Percentiles rank a stretch among this genome's conserved stretches.
Evolutionary conservation across 2,113 vertebrate species (phyloP).

Genomic region (Stigmatopora argus): DNA sequence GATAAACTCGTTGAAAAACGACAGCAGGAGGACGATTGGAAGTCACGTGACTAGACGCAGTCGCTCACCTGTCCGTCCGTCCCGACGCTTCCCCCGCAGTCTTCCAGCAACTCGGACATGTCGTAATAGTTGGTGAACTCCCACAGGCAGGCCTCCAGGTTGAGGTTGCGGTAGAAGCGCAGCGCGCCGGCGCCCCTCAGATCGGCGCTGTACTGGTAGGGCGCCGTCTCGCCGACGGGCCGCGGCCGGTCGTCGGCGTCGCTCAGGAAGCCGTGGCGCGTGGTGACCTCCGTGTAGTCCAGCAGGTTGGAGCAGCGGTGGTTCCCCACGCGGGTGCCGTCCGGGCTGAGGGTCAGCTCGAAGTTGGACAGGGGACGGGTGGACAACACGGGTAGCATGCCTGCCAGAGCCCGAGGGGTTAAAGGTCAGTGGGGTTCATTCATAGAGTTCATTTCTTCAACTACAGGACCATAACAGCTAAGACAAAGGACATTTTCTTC

Average conservation of each 20-base stretch:
- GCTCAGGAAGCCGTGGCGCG: constrained; percentile 84
- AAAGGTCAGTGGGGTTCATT: no score
- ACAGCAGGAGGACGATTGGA: not conserved
- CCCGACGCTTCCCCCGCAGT: constrained; percentile 75
- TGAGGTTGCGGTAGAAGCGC: constrained; percentile 88
- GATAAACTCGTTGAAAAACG: not conserved
- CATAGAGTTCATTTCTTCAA: no score
- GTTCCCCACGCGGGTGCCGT: constrained; percentile 86
- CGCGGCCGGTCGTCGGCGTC: constrained; percentile 76
- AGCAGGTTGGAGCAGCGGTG: constrained; percentile 93
- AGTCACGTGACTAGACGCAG: no score
- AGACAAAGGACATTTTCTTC: no score
- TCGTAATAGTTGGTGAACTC: constrained; percentile 91
- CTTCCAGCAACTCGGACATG: constrained; percentile 90
- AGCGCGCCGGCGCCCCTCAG: constrained; percentile 77
- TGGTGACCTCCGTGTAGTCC: constrained; percentile 83
- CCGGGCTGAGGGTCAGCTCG: constrained; percentile 87
- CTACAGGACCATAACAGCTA: no score
- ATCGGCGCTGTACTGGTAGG: constrained; percentile 81
- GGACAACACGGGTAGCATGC: constrained; percentile 89
- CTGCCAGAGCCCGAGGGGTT: constrained; percentile 53
- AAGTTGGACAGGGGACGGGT: constrained; percentile 89
- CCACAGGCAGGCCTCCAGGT: constrained; percentile 92
- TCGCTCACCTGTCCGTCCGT: constrained; percentile 83
- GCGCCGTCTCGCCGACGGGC: constrained; percentile 77